Evolutionary conservation across 2,797 vertebrate species (phyloP), one percentile per base, ranked within the genome.

Genomic region (Buceros bicornis): DNA sequence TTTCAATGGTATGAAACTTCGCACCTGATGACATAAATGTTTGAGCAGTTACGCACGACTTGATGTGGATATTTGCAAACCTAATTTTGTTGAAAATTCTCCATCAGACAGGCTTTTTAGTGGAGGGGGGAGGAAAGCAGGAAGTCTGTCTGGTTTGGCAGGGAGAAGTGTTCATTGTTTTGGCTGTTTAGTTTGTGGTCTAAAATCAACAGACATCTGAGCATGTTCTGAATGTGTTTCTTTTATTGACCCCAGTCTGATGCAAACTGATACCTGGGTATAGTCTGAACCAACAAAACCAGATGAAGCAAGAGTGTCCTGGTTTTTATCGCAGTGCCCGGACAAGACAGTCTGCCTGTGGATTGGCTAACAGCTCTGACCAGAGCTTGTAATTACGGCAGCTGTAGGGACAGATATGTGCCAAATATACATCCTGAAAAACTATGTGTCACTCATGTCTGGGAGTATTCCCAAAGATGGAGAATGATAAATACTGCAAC

Each of bases 71-170:
- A 90, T 72, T 57, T 96, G 60, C 57, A 95, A 89, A 84, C 26
- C 80, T 74, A 60, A 82, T 95, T 93, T 95, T 87, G 47, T 80
- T 84, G 48, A 77, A 90, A 94, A 90, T 66, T 71, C 60, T 87
- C 87, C 20, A n/a, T 64, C 48, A 87, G 57, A 48, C 53, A 50
- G 69, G 61, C 10, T 45, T 93, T 94, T 94, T 50, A 47, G 56
- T 21, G 57, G 51, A 24, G 51, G 26, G 10, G 42, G 69, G 43
- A 83, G 58, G 45, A 82, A 73, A 93, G 17, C 33, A 57, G 78
- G 29, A 47, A 81, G 13, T 60, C 51, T 91, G 56, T 77, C 62
- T 84, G 56, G 15, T 57, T 81, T 84, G 73, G 37, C 69, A 79
- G 53, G 21, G 58, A 74, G 50, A 60, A 51, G 7, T 42, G 37